Evolutionary conservation across 2,113 vertebrate species (phyloP), one percentile per base, ranked within the genome.

Genomic region (Rissa tridactyla): DNA sequence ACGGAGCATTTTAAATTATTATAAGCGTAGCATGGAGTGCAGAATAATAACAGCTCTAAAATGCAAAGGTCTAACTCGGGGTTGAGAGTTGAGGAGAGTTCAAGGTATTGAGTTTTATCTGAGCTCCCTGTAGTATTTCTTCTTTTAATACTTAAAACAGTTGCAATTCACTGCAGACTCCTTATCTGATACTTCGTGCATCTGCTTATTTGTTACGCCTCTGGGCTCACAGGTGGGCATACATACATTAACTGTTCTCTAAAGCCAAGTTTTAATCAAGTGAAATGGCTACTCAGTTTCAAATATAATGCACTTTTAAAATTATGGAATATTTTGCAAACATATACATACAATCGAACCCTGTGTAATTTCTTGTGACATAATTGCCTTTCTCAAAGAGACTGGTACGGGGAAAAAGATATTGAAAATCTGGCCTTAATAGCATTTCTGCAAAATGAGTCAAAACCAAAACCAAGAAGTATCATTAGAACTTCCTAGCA

Each of bases 121-220:
- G 54, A 77, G 71, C 25, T 96, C 91, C 75, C 89, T 88, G 51
- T 91, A 86, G 91, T 69, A 80, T 94, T 97, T 95, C 58, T 89
- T 82, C 70, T 54, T 94, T 80, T 58, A 82, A 80, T 90, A 62
- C 81, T 91, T 94, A 65, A 94, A 96, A 44, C 46, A 94, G 76
- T 93, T 97, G 86, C 62, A 76, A 94, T 96, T 87, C 91, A 88
- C 52, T 81, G 44, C 40, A 83, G 83, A 60, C 44, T 95, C 66
- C 81, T 90, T 71, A 60, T 46, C 83, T 96, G 94, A 86, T 83
- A 46, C 75, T 96, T 97, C 29, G 81, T 97, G 84, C 89, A 95
- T 44, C 90, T 90, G 75, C 96, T 96, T 98, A 79, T 82, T 95
- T 92, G 49, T 82, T 76, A 65, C 88, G 70, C 58, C 75, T 84